Conservation (phyloP, 2,888 invertebrate genomes). For the Auanema freiburgensis region DNA sequence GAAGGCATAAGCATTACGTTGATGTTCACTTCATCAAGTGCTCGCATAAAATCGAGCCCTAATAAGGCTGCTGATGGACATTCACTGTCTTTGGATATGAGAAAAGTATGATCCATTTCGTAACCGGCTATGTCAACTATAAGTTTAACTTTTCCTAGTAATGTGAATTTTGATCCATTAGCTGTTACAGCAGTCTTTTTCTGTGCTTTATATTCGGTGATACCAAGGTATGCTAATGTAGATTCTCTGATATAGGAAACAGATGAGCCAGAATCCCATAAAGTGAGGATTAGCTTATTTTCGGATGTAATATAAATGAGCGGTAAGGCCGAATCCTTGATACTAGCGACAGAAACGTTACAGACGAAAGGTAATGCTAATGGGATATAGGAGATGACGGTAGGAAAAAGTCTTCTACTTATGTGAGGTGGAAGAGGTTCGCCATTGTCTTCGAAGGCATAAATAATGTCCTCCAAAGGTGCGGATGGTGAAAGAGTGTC, state of each 20-base stretch:
- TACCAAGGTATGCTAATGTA: not conserved
- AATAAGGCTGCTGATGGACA: not conserved
- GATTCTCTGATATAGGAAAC: conserved; percentile 2
- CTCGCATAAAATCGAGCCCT: not conserved
- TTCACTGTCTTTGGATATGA: not conserved
- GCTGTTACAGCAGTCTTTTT: not conserved
- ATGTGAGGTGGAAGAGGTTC: too few species aligned
- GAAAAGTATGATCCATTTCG: not conserved
- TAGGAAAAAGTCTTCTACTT: too few species aligned
- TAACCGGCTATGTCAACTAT: not conserved
- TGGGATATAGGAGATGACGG: too few species aligned
- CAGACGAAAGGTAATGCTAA: too few species aligned
- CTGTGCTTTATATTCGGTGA: not conserved
- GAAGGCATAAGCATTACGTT: too few species aligned
- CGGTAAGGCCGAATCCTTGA: too few species aligned
- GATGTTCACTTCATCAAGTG: conserved; percentile 3
- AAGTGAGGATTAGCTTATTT: too few species aligned
- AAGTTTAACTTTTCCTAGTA: not conserved
- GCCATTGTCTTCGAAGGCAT: too few species aligned
- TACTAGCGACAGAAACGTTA: too few species aligned
- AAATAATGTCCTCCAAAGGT: too few species aligned
- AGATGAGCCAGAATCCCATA: not conserved
- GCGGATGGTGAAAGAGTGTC: too few species aligned
- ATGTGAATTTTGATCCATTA: conserved; percentile 1
- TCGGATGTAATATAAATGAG: conserved; percentile 11